Evolutionary conservation across 2,797 vertebrate species (phyloP), one percentile per base, ranked within the genome.

Genomic region (Gallirallus australis): DNA sequence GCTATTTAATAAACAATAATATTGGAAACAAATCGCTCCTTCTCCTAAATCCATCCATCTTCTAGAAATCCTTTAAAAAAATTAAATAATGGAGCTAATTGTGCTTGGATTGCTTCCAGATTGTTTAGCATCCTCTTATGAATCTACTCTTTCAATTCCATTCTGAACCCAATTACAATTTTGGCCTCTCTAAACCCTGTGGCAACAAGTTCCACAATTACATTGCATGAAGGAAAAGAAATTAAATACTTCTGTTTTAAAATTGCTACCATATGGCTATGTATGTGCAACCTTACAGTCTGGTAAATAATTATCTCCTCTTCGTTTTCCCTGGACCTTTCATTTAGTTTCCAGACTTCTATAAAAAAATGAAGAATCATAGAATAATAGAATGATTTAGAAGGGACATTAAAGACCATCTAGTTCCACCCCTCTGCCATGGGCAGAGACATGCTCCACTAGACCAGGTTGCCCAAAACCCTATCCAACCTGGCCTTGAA

Each of bases 181-280:
- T 61, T 78, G 65, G 50, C 50, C 33, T 60, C 70, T 79, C 15
- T 52, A 90, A 94, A 79, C 28, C 33, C 70, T 53, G 23, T 35
- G 24, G 63, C 23, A 63, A 82, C 35, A 70, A 79, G n/a, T 70
- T 89, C 47, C 52, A 89, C 19, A 82, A 76, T 52, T 63, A 35
- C 20, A 48, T 2, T 56, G 47, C 66, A 76, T 27, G 18, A 89
- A 79, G 47, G 47, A 61, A 79, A 80, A 94, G 15, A 90, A 90
- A 65, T 39, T 47, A 91, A 97, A 81, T 86, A 66, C 52, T 86
- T 70, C 52, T 59, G 35, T 0, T 84, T 90, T 61, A 54, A 82
- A 92, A 93, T 31, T 93, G 23, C 48, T 84, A 72, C 54, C 87
- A 92, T 77, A 92, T 76, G 66, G 60, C 39, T 66, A 35, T 40